phyloP scores from a whole-genome alignment of 92 coral and sea anemone species.

The Phenganax subtilis region DNA sequence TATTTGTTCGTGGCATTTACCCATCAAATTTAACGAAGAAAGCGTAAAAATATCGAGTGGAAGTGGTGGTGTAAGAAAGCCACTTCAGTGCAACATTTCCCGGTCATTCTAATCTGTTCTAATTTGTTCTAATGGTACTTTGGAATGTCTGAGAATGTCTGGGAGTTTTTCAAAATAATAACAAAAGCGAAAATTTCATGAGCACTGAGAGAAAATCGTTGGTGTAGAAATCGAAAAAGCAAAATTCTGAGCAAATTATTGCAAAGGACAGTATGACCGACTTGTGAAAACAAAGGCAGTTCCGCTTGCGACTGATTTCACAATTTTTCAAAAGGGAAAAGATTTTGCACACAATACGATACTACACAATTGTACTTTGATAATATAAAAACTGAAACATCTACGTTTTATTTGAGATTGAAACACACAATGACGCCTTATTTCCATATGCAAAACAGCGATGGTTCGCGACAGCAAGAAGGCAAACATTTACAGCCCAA shows the following conservation, averaged over 20 bases:
- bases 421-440: conserved; percentile 16
- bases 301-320: conserved; percentile 10
- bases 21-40: too few species aligned
- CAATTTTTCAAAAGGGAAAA: background rate
- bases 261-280: conserved; percentile 4
- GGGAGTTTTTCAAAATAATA: background rate
- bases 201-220: background rate
- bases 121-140: background rate
- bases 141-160: background rate
- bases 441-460: conserved; percentile 30
- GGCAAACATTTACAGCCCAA: conserved; percentile 15
- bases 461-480: background rate
- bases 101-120: background rate
- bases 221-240: conserved; percentile 7
- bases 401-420: background rate
- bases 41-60: too few species aligned
- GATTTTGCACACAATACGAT: background rate
- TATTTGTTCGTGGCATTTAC: too few species aligned
- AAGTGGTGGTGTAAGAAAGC: background rate
- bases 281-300: conserved; percentile 20
- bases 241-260: background rate
- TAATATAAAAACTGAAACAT: background rate
- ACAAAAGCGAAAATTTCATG: conserved; percentile 9
- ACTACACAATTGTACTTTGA: background rate
- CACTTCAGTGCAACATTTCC: background rate